Base-by-base conservation (phyloP, 1,140 invertebrate genomes). In the Temnothorax longispinosus region DNA sequence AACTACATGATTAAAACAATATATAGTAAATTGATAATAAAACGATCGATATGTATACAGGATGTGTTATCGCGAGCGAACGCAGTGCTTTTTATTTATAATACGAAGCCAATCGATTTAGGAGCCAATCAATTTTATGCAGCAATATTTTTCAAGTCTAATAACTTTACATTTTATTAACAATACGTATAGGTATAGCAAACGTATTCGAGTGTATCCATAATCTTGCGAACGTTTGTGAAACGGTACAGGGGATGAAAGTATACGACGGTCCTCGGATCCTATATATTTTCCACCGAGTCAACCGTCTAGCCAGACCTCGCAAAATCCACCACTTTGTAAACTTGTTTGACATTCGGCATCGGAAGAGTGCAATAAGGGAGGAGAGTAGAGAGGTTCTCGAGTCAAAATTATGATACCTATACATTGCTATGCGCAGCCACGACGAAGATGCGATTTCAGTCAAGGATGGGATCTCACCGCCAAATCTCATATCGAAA, bases 341-440 rank as follows among this genome's bases (percentile, higher is more conserved):
- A 87, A 87, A 87, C 65, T 87, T 74, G 76, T 58, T 74, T 69
- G 85, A 71, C 69, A 56, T 85, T 85, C 69, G 44, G 47, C 67
- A 65, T 85, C 74, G 74, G 60, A 54, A 47, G 74, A 85, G 84
- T 65, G 71, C 44, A 77, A 77, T 77, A 64, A 85, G 21, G 35
- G 52, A 47, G 18, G 11, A 58, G 35, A 15, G 50, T 35, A 21
- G 72, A 65, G 11, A 21, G 32, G 32, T 54, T 84, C 38, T 50
- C 47, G 47, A 67, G 44, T 67, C 47, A 47, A 80, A 80, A 80
- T 80, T 80, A 80, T 67, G 77, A 80, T 80, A 67, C 32, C 60
- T 52, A 27, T 38, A 67, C 77, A 41, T 80, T 54, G 60, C 77
- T 18, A 0, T 41, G 62, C 65, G 77, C 77, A 67, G 47, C 62